These are phyloP conservation scores for Penelope pileata DNA, from an alignment of 2,113 vertebrate species.

Conservation along the genomic window DNA sequence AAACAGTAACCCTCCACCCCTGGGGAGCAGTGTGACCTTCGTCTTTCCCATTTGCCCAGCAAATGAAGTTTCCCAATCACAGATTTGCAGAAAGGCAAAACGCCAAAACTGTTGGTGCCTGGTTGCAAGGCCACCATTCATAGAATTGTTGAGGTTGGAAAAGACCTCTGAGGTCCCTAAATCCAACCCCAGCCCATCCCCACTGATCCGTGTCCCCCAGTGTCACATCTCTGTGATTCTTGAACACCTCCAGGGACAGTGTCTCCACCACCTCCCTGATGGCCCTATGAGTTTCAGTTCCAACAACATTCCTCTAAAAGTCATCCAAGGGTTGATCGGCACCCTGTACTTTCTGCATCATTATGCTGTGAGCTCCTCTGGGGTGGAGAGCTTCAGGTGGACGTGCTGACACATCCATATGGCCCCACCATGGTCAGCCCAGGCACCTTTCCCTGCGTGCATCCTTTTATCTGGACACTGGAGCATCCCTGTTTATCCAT, in stretches of 20 bases:
- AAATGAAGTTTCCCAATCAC: rapidly evolving
- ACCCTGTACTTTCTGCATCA: rapidly evolving
- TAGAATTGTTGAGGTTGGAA: too few species aligned
- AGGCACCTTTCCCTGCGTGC: background rate
- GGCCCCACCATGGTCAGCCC: background rate
- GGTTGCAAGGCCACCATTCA: background rate
- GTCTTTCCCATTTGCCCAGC: rapidly evolving
- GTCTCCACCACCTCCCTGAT: too few species aligned
- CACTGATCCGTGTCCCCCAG: too few species aligned
- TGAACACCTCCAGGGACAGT: too few species aligned
- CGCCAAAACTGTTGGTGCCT: rapidly evolving
- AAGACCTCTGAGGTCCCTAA: too few species aligned
- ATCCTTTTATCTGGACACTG: rapidly evolving
- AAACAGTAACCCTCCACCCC: background rate
- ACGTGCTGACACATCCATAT: rapidly evolving
- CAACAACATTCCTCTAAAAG: background rate
- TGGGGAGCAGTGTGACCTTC: rapidly evolving
- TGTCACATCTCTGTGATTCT: too few species aligned
- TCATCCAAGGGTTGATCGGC: background rate
- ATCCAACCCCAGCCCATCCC: too few species aligned
- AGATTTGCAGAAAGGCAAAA: rapidly evolving
- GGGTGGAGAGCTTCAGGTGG: rapidly evolving
- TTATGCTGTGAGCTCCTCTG: rapidly evolving
- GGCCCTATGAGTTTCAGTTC: too few species aligned
- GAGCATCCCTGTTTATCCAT: background rate